Conservation (phyloP, 2,113 vertebrate genomes). For the Cryptotis parvus region DNA sequence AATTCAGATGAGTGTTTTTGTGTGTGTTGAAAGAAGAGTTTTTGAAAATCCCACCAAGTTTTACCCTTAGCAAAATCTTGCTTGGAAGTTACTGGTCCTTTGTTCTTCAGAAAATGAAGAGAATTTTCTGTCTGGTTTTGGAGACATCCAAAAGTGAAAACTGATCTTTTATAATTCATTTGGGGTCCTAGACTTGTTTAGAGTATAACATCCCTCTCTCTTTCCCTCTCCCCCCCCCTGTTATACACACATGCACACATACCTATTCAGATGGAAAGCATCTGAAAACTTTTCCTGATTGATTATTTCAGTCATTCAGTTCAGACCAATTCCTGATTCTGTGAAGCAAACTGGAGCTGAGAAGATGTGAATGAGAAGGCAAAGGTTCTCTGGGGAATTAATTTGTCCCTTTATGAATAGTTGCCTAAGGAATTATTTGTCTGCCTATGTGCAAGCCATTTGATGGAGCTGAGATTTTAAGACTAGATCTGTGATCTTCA, state of each 20-base stretch:
- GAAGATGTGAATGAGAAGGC: background rate
- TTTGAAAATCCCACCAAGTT: constrained; percentile 20
- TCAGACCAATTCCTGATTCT: background rate
- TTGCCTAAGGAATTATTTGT: constrained; percentile 55
- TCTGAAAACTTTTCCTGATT: background rate
- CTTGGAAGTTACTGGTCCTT: background rate
- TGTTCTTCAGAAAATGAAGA: constrained; percentile 36
- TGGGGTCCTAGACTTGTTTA: background rate
- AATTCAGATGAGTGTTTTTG: constrained; percentile 27
- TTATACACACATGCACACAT: no score
- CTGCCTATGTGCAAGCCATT: constrained; percentile 41
- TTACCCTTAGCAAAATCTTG: constrained; percentile 12
- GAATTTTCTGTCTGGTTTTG: constrained; percentile 30
- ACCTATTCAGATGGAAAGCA: no score
- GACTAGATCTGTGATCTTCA: background rate
- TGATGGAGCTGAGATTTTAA: constrained; percentile 39
- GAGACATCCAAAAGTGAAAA: constrained; percentile 18
- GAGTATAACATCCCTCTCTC: background rate
- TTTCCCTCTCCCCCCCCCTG: no score
- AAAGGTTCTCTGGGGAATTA: constrained; percentile 43
- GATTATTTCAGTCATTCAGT: constrained; percentile 2
- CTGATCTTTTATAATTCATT: constrained; percentile 31
- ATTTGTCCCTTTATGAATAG: constrained; percentile 63
- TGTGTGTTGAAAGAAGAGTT: background rate
- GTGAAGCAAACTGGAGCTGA: background rate